Conservation (phyloP, 2,888 invertebrate genomes). For the Ganaspis brasiliensis region DNA sequence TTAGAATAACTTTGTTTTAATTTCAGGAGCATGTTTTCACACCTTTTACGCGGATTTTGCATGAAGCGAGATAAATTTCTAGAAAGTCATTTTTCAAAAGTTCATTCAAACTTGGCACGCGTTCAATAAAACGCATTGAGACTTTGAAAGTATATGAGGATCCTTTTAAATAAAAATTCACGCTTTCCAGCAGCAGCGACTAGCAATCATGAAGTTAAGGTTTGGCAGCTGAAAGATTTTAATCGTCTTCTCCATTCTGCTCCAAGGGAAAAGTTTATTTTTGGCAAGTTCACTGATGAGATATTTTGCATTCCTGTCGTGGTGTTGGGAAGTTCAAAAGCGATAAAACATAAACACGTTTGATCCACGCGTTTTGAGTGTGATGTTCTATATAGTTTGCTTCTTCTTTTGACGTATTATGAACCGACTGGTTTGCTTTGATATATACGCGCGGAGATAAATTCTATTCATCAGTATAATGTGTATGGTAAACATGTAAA, state of each 20-base stretch:
- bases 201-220: conserved; percentile 19
- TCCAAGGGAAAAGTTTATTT: conserved; percentile 34
- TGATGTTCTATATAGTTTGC: background rate
- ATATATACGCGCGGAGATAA: background rate
- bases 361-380: background rate
- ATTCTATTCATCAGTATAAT: background rate
- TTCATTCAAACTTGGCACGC: conserved; percentile 23
- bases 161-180: conserved; percentile 27
- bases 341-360: conserved; percentile 31
- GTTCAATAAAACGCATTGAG: conserved; percentile 24
- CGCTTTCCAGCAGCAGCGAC: background rate
- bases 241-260: conserved; percentile 12
- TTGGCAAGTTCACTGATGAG: conserved; percentile 38
- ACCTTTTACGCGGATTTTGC: background rate
- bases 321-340: conserved; percentile 5
- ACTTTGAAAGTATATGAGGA: conserved; percentile 3
- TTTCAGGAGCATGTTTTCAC: background rate
- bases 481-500: conserved; percentile 1
- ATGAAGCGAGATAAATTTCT: conserved; percentile 2
- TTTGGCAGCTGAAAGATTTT: conserved; percentile 32
- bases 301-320: conserved; percentile 18
- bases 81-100: conserved; percentile 23
- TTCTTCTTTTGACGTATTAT: background rate
- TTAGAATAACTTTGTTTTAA: background rate
- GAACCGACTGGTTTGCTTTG: background rate